Conservation (phyloP, 2,888 invertebrate species). For the Eupithecia dodoneata region DNA sequence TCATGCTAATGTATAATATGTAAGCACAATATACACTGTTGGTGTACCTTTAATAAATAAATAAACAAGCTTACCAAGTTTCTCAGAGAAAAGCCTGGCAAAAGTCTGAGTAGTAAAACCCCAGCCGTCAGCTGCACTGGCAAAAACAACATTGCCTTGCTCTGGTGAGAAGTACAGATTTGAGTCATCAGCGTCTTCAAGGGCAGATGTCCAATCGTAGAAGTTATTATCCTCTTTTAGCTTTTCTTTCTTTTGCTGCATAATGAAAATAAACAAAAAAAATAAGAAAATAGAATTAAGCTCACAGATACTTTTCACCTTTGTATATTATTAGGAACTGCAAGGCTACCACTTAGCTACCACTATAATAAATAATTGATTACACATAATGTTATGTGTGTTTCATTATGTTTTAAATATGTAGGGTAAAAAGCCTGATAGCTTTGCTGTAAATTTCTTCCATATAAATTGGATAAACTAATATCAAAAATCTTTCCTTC, state of each 20-base stretch:
- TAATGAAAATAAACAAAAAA: constrained; percentile 3
- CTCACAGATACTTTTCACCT: neutral
- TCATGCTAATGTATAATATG: no score
- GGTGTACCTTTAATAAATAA: neutral
- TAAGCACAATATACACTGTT: no score
- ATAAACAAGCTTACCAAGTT: constrained; percentile 85
- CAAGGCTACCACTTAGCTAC: no score
- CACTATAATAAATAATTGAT: no score
- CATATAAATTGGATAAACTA: neutral
- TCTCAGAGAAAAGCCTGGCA: constrained; percentile 89
- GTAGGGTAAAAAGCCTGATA: no score
- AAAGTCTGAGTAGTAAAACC: constrained; percentile 90
- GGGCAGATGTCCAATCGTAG: constrained; percentile 90
- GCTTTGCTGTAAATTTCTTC: neutral
- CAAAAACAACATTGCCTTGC: constrained; percentile 97
- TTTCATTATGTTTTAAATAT: no score
- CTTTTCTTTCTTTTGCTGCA: constrained; percentile 60
- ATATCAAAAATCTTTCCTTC: neutral
- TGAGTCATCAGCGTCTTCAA: constrained; percentile 94
- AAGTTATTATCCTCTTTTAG: constrained; percentile 69
- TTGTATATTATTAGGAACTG: neutral
- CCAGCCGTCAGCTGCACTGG: constrained; percentile 98
- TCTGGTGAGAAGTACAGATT: constrained; percentile 96
- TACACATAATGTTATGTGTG: no score
- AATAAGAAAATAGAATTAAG: neutral